Conservation (phyloP, 2,888 invertebrate species). For the Erebia palarica region DNA sequence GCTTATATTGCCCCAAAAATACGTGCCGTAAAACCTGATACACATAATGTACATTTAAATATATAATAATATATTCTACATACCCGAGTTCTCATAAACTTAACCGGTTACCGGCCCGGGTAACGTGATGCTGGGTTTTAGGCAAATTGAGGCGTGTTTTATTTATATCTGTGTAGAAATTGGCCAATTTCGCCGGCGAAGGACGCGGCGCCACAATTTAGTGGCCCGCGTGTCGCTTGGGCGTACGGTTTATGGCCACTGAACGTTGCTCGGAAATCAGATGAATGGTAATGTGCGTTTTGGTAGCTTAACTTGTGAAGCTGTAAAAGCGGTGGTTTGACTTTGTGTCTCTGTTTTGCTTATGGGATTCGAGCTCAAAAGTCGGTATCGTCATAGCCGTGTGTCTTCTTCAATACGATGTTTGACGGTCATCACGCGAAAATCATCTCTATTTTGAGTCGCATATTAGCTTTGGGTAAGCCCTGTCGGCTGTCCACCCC, state of each 20-base stretch:
- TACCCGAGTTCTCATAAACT: slow-evolving; percentile 31
- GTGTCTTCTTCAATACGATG: too few species aligned
- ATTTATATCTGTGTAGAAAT: slow-evolving; percentile 75
- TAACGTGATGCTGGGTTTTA: slow-evolving; percentile 63
- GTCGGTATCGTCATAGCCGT: too few species aligned
- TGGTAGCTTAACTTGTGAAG: slow-evolving; percentile 16
- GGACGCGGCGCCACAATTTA: slow-evolving; percentile 56
- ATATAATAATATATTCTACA: slow-evolving; percentile 6
- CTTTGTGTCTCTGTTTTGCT: not conserved
- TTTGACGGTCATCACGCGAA: too few species aligned
- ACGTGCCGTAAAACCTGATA: slow-evolving; percentile 15
- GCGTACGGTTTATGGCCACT: slow-evolving; percentile 51
- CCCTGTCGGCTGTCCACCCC: too few species aligned
- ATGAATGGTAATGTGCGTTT: slow-evolving; percentile 42
- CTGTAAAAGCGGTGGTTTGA: slow-evolving; percentile 5
- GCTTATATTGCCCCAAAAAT: slow-evolving; percentile 22
- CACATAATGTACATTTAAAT: slow-evolving; percentile 39
- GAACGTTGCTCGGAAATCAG: slow-evolving; percentile 51
- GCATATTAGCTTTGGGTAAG: too few species aligned
- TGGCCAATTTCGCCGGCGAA: slow-evolving; percentile 58
- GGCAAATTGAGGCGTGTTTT: slow-evolving; percentile 76
- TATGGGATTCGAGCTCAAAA: too few species aligned
- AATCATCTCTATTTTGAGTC: too few species aligned
- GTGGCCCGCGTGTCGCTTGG: slow-evolving; percentile 46
- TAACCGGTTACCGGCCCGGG: slow-evolving; percentile 37